Evolutionary conservation across 2,113 vertebrate genomes (phyloP).

Genomic region (Laterallus jamaicensis): DNA sequence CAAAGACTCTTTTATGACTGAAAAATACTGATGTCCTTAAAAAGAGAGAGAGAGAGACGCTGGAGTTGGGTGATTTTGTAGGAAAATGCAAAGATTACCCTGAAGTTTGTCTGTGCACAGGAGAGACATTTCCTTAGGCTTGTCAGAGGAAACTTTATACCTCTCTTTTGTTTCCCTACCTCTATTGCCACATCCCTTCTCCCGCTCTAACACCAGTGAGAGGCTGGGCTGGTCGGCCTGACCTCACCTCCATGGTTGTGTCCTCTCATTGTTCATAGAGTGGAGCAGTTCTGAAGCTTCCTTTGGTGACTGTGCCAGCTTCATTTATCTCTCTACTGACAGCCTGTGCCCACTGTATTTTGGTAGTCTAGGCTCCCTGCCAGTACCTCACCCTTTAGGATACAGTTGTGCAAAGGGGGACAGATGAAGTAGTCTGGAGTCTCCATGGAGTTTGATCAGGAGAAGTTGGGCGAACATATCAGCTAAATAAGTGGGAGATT

Average conservation of each 20-base stretch:
- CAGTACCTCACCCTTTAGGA: neutral
- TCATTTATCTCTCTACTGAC: neutral
- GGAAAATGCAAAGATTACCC: neutral
- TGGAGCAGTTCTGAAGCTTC: neutral
- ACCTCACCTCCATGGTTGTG: neutral
- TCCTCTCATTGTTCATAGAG: neutral
- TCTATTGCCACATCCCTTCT: neutral
- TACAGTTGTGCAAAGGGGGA: neutral
- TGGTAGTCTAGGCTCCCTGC: rapidly evolving
- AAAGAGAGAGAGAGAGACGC: neutral
- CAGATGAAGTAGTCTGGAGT: neutral
- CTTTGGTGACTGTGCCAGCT: neutral
- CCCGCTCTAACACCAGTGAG: neutral
- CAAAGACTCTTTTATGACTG: conserved; percentile 48
- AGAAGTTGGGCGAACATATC: neutral
- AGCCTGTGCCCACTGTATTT: neutral
- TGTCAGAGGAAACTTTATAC: neutral
- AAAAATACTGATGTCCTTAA: conserved; percentile 46
- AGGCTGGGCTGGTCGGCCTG: neutral
- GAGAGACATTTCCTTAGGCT: neutral
- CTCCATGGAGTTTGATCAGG: neutral
- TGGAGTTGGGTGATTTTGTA: neutral
- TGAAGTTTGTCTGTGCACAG: neutral
- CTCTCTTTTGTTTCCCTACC: neutral
- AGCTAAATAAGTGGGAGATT: neutral